Evolutionary conservation across 2,888 invertebrate genomes (phyloP).

Genomic region (Dichetophora obliterata): DNA sequence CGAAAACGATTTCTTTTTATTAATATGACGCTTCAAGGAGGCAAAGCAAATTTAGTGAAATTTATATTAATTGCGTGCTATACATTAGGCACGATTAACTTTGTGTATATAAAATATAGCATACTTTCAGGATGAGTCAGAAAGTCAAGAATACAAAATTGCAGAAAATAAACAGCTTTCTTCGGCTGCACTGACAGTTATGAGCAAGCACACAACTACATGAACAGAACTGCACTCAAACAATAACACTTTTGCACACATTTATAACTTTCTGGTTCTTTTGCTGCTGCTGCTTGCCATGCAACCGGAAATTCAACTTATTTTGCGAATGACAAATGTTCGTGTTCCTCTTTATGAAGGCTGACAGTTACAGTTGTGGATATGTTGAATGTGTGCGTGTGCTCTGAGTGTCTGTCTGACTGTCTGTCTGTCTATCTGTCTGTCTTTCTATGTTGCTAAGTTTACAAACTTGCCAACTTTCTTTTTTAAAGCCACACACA

Average conservation of each 20-base stretch:
- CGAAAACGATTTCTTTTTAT: too few relatives aligned
- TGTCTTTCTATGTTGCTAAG: neutral
- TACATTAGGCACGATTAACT: neutral
- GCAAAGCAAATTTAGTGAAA: neutral
- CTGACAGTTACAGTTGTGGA: neutral
- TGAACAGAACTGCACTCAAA: neutral
- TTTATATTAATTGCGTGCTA: slow-evolving; percentile 1
- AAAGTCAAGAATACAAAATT: neutral
- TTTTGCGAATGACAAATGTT: slow-evolving; percentile 30
- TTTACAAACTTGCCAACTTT: neutral
- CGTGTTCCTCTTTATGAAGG: slow-evolving; percentile 7
- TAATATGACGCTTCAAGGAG: too few relatives aligned
- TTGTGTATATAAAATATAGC: neutral
- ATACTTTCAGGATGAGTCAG: neutral
- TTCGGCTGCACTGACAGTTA: neutral
- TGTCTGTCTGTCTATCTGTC: neutral
- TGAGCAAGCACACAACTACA: neutral
- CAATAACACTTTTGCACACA: neutral
- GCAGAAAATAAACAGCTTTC: neutral
- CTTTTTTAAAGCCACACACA: neutral
- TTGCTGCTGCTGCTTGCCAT: neutral
- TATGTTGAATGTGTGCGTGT: neutral
- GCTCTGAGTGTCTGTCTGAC: neutral
- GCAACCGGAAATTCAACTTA: slow-evolving; percentile 24
- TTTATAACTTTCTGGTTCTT: too few relatives aligned